These are phyloP conservation scores for Gopherus flavomarginatus DNA, from an alignment of 2,113 vertebrate genomes.

Conservation along the genomic window DNA sequence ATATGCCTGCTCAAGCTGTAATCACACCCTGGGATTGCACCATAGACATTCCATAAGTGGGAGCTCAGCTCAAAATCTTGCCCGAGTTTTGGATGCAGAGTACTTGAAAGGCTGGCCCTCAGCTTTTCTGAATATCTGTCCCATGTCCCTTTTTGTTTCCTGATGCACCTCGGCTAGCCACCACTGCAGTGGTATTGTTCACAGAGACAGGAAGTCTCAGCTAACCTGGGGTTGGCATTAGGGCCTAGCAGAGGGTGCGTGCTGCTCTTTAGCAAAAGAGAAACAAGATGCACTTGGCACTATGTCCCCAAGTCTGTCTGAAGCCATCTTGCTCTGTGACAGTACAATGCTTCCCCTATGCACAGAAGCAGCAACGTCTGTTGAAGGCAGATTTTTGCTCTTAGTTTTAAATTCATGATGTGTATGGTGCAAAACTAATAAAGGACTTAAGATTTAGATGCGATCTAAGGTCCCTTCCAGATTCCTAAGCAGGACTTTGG, in stretches of 20 bases:
- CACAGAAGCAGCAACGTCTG: not conserved
- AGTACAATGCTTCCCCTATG: not conserved
- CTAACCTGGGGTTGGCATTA: not conserved
- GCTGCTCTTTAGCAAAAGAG: not conserved
- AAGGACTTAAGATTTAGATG: not conserved
- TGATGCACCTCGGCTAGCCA: not conserved
- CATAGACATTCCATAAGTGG: not conserved
- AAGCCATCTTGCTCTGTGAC: not conserved
- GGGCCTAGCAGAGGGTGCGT: not conserved
- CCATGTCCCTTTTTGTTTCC: not conserved
- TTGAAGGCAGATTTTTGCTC: not conserved
- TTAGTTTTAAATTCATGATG: not conserved
- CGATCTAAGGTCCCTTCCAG: not conserved
- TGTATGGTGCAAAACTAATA: not conserved
- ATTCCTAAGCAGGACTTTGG: not conserved
- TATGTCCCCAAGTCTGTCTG: fast-evolving
- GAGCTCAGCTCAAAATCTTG: not conserved
- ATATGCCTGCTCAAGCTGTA: not conserved
- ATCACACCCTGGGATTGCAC: not conserved
- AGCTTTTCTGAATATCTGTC: not conserved
- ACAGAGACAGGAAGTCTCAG: not conserved
- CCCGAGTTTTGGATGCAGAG: not conserved
- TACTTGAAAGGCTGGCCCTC: not conserved
- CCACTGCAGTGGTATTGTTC: not conserved
- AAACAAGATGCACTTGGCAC: not conserved